Evolutionary conservation across 2,797 vertebrate species (phyloP).

Genomic region (Sebastiscus albofasciatus): DNA sequence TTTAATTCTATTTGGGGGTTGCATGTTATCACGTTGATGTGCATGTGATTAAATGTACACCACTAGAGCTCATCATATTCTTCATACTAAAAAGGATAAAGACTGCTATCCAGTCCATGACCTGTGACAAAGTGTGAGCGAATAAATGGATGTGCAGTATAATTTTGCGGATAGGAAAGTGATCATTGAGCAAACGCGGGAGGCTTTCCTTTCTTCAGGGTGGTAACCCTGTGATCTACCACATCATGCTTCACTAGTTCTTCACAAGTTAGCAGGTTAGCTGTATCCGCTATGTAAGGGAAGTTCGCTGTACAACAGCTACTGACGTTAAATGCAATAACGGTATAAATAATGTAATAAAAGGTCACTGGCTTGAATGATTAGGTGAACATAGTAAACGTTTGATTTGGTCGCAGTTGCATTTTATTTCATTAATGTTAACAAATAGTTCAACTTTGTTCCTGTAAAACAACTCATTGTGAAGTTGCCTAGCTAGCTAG

Average conservation of each 20-base stretch:
- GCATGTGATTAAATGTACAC: background rate
- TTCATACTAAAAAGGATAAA: background rate
- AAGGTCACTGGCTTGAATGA: accelerated
- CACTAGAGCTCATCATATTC: background rate
- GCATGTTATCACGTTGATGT: background rate
- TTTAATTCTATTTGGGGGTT: constrained; percentile 28
- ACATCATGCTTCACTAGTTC: background rate
- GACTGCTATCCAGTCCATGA: background rate
- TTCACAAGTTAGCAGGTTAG: background rate
- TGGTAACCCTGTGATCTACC: background rate
- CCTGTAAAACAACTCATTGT: constrained; percentile 23
- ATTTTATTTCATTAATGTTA: background rate
- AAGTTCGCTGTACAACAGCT: background rate
- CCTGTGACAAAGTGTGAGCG: background rate
- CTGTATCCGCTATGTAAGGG: background rate
- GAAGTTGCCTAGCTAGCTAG: constrained; percentile 41
- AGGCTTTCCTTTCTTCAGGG: background rate
- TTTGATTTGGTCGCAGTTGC: accelerated
- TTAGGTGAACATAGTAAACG: accelerated
- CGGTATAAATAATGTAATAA: accelerated
- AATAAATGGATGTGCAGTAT: background rate
- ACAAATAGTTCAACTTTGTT: constrained; percentile 24
- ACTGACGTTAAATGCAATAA: background rate
- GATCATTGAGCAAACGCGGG: no score
- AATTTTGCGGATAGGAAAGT: background rate